These are phyloP conservation scores for Drosophila trapezifrons DNA, from an alignment of 1,140 invertebrate species.

Conservation along the genomic window DNA sequence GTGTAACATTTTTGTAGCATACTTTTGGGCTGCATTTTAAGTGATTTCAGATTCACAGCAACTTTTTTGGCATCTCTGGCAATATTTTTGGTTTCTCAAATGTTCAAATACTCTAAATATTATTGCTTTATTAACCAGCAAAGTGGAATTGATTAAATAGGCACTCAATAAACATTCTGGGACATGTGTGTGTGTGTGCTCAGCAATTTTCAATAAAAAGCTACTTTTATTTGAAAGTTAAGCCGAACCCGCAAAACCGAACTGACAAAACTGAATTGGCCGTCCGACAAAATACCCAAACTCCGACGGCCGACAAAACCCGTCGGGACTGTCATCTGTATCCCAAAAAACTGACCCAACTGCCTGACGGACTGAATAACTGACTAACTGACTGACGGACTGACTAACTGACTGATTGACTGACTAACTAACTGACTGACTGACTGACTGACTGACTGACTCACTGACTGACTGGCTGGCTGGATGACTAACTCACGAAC, in stretches of 20 bases:
- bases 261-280: not conserved
- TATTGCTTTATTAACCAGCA: constrained; percentile 49
- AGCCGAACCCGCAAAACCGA: constrained; percentile 12
- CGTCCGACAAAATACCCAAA: constrained; percentile 3
- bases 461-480: constrained; percentile 14
- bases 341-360: constrained; percentile 40
- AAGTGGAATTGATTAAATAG: constrained; percentile 37
- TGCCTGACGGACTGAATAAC: not conserved
- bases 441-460: not conserved
- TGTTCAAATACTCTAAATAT: constrained; percentile 2
- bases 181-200: constrained; percentile 23
- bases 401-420: constrained; percentile 17
- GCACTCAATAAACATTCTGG: constrained; percentile 4
- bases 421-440: constrained; percentile 23
- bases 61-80: too few relatives aligned
- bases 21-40: not conserved
- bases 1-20: not conserved
- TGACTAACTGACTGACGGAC: constrained; percentile 1
- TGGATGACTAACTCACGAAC: constrained; percentile 45
- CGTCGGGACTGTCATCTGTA: constrained; percentile 44
- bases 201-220: constrained; percentile 28
- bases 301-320: constrained; percentile 4
- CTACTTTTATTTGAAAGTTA: constrained; percentile 45
- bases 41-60: not conserved
- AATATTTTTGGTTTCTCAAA: too few relatives aligned